Percentiles rank a stretch among this genome's conserved stretches.
phyloP scores from a whole-genome alignment of 2,113 vertebrate species.

The Mesocricetus auratus region DNA sequence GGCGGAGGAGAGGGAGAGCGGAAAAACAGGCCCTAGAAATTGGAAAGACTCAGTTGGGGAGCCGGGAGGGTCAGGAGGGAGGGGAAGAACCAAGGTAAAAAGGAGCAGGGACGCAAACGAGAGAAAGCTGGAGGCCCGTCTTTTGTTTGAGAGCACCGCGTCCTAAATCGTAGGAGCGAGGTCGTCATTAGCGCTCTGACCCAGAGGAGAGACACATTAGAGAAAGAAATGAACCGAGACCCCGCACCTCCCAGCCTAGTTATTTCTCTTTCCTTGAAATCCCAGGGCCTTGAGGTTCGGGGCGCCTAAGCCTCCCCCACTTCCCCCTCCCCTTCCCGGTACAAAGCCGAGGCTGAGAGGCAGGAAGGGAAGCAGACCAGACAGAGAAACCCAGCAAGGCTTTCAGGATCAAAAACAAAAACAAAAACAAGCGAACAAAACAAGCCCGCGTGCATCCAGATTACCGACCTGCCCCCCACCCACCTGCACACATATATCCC shows the following conservation, averaged over 20 bases:
- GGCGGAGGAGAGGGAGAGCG: neutral
- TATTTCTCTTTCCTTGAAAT: conserved; percentile 40
- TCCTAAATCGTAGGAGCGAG: conserved; percentile 57
- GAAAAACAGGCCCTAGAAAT: rapidly evolving
- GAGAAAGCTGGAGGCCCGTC: neutral
- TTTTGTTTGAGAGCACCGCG: conserved; percentile 69
- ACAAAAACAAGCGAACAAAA: neutral
- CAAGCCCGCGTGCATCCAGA: neutral
- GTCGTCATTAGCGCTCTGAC: conserved; percentile 50
- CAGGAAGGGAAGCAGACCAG: neutral
- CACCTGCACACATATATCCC: neutral
- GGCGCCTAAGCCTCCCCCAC: neutral
- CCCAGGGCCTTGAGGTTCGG: neutral
- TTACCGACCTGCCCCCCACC: neutral
- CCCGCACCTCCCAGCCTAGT: neutral
- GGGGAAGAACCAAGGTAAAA: neutral
- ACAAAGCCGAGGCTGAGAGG: neutral
- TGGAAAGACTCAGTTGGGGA: neutral
- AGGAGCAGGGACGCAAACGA: neutral
- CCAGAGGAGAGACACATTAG: conserved; percentile 22
- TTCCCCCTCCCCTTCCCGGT: neutral
- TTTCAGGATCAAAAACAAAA: neutral
- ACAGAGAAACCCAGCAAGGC: conserved; percentile 1
- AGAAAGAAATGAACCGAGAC: neutral
- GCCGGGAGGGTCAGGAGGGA: neutral